Evolutionary conservation across 2,888 invertebrate genomes (phyloP), one percentile per base, ranked within the genome.

Genomic region (Phyllotreta cruciferae): DNA sequence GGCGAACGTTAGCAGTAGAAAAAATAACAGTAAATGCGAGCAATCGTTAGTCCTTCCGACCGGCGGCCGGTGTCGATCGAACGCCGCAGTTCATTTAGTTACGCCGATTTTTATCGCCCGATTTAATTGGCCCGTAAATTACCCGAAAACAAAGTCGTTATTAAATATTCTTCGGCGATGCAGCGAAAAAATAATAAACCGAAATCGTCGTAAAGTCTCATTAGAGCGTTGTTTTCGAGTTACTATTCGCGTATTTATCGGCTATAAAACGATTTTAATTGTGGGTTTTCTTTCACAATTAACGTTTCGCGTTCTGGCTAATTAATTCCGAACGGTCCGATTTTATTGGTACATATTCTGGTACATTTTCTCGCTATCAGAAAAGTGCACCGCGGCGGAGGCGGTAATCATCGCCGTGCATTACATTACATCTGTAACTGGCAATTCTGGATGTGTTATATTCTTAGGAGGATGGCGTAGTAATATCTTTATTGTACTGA

Each of bases 401-500:
- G 13, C 7, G 6, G 37, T 6, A n/a, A 37, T 50, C 35, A 50
- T 50, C 50, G 10, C 37, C 37, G 37, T 10, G 13, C 56, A 60
- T 60, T 36, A 57, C 62, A 62, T 55, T 63, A 64, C 62, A 63
- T 62, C 52, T 64, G 66, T 63, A 62, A 63, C 64, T 64, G 67
- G 68, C 68, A 70, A 73, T 74, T 64, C 72, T 64, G 69, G 68
- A 72, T 73, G 69, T 67, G 75, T 71, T 70, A 66, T 76, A 74
- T 75, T 74, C 73, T 72, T 60, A 66, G 70, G 70, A 73, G 56
- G 47, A 44, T 55, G 41, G 39, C 44, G 36, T 35, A 67, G 75
- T 75, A 75, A 77, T 77, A 77, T 76, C 76, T 77, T 77, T 77
- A 77, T 75, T 76, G 77, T 76, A 75, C 77, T 74, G 74, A 68